These are phyloP conservation scores for Drosophila ananassae DNA, from an alignment of 1,140 invertebrate species.

Conservation along the genomic window DNA sequence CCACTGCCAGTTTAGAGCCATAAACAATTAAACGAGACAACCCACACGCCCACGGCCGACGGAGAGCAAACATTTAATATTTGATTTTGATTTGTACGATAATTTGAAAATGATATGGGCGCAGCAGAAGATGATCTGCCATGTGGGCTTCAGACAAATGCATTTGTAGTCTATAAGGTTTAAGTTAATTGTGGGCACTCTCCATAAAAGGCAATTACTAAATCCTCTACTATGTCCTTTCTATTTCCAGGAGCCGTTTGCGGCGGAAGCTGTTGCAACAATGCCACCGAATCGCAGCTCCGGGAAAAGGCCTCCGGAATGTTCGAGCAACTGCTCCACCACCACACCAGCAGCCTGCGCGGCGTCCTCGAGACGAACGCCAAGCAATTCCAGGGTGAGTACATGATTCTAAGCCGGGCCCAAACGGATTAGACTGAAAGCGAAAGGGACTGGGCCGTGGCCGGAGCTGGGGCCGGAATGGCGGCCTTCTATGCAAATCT, in stretches of 20 bases:
- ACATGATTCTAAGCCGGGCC: slow-evolving; percentile 3
- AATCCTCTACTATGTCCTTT: slow-evolving; percentile 4
- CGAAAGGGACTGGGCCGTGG: slow-evolving; percentile 15
- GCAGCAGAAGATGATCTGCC: slow-evolving; percentile 36
- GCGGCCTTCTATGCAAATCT: slow-evolving; percentile 66
- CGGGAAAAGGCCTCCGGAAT: slow-evolving; percentile 69
- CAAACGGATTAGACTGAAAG: slow-evolving; percentile 19
- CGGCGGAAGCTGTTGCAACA: slow-evolving; percentile 79
- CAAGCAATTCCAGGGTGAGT: slow-evolving; percentile 80
- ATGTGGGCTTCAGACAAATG: neutral
- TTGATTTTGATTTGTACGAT: slow-evolving; percentile 56
- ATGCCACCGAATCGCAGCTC: slow-evolving; percentile 74
- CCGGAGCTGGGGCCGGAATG: slow-evolving; percentile 8
- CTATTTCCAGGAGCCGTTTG: slow-evolving; percentile 68
- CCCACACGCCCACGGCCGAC: slow-evolving; percentile 42
- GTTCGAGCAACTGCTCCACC: slow-evolving; percentile 76
- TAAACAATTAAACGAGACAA: slow-evolving; percentile 66
- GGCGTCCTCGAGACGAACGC: slow-evolving; percentile 78
- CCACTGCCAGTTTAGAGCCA: slow-evolving; percentile 49
- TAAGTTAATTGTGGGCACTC: neutral
- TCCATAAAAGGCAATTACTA: slow-evolving; percentile 4
- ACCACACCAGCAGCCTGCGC: slow-evolving; percentile 80
- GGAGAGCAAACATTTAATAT: slow-evolving; percentile 34
- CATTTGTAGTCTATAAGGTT: neutral
- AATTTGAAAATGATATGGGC: slow-evolving; percentile 66